Base-by-base conservation (phyloP, 2,113 vertebrate species). In the Ellobius talpinus region DNA sequence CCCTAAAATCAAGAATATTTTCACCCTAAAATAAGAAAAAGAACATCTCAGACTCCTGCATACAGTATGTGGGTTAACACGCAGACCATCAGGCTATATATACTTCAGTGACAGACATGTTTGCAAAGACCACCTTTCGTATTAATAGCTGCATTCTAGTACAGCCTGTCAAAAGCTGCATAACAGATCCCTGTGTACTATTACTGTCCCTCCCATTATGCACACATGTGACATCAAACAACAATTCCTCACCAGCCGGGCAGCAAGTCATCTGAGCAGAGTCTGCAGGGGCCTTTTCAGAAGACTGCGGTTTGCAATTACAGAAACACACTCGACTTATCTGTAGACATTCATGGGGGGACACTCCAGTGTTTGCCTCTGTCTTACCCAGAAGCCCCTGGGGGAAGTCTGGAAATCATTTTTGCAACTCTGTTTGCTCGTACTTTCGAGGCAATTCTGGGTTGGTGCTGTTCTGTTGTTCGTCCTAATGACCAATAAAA, bases 81-180 rank as follows among this genome's bases (percentile, higher is more conserved):
- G 3, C 26, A 78, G 8, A 92, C 73, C 13, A 39, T 82, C 2
- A 14, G 72, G 50, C 47, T 26, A 45, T 47, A 90, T 65, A 45
- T 94, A 74, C 21, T 97, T 98, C 88, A 93, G 87, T 58, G 92
- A 94, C 94, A 93, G 79, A 73, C 95, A 95, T 61, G 97, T 98
- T 97, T 93, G 97, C 94, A 95, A 93, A 98, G 66, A 86, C 19
- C 79, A 86, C 70, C 85, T 97, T 97, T 92, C 96, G 94, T 61
- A 97, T 86, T 95, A 97, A 97, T 94, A 96, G 91, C 77, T 90
- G 19, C 94, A 85, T 96, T 95, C 89, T 97, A 74, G 89, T 94
- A 58, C 50, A 72, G 79, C 74, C 63, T 93, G 93, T 94, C 93
- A 68, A 87, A 97, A 96, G 94, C 98, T 97, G 93, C 81, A 72